These are phyloP conservation scores for Dryococelus australis DNA, from an alignment of 2,888 invertebrate genomes.

Conservation along the genomic window DNA sequence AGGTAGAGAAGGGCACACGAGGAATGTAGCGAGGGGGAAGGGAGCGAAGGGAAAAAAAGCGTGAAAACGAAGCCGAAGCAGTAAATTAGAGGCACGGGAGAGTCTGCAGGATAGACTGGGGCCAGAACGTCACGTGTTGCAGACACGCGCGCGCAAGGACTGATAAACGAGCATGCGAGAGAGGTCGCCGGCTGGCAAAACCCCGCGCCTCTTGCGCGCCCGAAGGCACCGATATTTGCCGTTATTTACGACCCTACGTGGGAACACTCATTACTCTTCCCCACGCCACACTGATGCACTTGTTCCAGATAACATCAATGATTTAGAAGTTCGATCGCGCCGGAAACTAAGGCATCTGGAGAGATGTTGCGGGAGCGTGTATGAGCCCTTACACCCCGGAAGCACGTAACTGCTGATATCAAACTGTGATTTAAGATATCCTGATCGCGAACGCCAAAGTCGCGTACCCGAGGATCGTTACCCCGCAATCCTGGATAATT, in stretches of 20 bases:
- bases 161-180: background rate
- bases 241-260: too few species aligned
- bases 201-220: background rate
- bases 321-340: background rate
- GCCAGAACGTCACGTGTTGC: background rate
- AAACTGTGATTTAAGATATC: too few species aligned
- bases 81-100: background rate
- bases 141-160: background rate
- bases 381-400: too few species aligned
- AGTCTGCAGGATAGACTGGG: background rate
- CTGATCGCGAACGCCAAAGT: too few species aligned
- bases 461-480: too few species aligned
- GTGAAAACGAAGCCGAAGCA: background rate
- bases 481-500: too few species aligned
- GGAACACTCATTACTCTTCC: background rate
- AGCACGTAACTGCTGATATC: too few species aligned
- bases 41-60: background rate
- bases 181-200: background rate
- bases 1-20: too few species aligned
- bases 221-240: background rate
- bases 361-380: too few species aligned
- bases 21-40: too few species aligned
- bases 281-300: background rate
- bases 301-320: background rate
- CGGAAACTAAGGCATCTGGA: background rate